Evolutionary conservation across 2,797 vertebrate species (phyloP), one percentile per base, ranked within the genome.

Genomic region (Coreius guichenoti): DNA sequence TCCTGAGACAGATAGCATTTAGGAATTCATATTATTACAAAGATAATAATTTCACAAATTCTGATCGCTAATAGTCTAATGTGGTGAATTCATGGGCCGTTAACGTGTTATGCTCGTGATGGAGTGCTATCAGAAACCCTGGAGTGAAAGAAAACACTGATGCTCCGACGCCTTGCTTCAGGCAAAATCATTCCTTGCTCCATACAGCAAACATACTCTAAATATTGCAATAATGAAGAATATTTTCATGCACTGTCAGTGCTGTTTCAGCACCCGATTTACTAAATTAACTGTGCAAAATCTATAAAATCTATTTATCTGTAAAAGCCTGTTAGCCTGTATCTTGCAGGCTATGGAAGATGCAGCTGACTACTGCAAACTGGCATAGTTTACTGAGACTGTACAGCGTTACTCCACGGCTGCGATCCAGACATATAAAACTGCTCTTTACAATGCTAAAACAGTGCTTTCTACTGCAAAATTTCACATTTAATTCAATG

Each of bases 1-100:
- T 90, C 84, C 83, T 86, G 90, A 92, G 93, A 94, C 90, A 83
- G 90, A 94, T 91, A 91, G 79, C 89, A 89, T 91, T 90, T 91
- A 80, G 16, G 89, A 89, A 84, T 82, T 90, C 87, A 91, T 92
- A 49, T 80, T 67, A 19, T 63, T 65, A 31, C 8, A 61, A 78
- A 78, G 39, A 43, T 43, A 45, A 43, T 7, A 9, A 43, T 78
- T 78, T 63, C n/a, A 26, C n/a, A 29, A 29, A 78, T 78, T 78
- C 23, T 3, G 14, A 63, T 78, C 9, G 14, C 33, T 78, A 19
- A 19, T 43, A 78, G 56, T 61, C 33, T 43, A 58, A 61, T 29
- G 56, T 21, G 36, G n/a, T 29, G 56, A 63, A 78, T 19, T 45
- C n/a, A 78, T 29, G 56, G 36, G 16, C n/a, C n/a, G 36, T 63